Base-by-base conservation (phyloP, 2,797 vertebrate species). In the Galaxias olidus region DNA sequence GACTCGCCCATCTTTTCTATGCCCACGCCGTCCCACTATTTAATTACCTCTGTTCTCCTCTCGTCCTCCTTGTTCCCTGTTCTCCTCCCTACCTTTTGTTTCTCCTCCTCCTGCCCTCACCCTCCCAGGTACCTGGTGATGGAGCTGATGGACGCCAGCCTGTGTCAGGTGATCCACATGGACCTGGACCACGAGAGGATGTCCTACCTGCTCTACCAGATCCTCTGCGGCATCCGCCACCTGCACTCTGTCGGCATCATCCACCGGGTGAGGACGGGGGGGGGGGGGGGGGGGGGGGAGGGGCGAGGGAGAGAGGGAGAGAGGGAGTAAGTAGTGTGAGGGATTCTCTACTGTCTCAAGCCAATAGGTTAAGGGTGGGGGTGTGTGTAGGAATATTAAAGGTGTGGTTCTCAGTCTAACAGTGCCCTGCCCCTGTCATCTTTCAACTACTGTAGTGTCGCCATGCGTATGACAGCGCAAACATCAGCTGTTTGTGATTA, bases 131-230 rank as follows among this genome's bases (percentile, higher is more conserved):
- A 98, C 72, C 89, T 98, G 85, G 97, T 98, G 76, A 98, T 98
- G 96, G 96, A 98, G 87, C 83, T 98, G 84, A 98, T 98, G 96
- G 96, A 98, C 80, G 96, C 96, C 76, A 98, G 96, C 78, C 91
- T 98, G 65, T 98, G 96, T 84, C 97, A 98, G 85, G 97, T 98
- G 89, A 98, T 98, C 88, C 96, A 98, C 80, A 98, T 98, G 97
- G 97, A 98, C 79, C 78, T 98, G 91, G 96, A 98, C 85, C 96
- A 98, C 46, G 96, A 98, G 86, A 92, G 96, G 85, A 98, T 98
- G 96, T 98, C 97, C 76, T 98, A 98, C 47, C 93, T 98, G 78
- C 94, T 98, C 53, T 98, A 98, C 83, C 97, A 98, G 88, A 98
- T 98, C 91, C 90, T 98, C 20, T 98, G 97, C 91, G 97, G 97